Evolutionary conservation across 2,888 invertebrate genomes (phyloP).

Genomic region (Coenonympha glycerion): DNA sequence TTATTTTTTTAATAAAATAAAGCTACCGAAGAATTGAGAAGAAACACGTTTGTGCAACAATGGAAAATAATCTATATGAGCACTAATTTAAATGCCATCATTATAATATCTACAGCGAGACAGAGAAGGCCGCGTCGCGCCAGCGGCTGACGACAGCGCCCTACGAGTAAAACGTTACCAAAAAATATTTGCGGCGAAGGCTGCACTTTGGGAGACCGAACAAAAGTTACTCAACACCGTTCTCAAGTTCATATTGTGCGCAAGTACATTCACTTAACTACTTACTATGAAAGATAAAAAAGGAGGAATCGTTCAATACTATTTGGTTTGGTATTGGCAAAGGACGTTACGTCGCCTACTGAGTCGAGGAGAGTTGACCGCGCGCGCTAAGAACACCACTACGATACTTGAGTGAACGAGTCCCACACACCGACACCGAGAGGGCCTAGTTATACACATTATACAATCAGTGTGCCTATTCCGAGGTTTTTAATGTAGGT

Average conservation of each 20-base stretch:
- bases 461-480: conserved; percentile 29
- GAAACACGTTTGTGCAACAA: conserved; percentile 57
- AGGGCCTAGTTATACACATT: conserved; percentile 23
- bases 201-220: conserved; percentile 48
- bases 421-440: conserved; percentile 28
- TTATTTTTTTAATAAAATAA: conserved; percentile 35
- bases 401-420: conserved; percentile 28
- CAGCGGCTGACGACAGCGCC: conserved; percentile 30
- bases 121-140: conserved; percentile 32
- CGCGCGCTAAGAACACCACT: conserved; percentile 45
- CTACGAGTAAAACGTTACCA: conserved; percentile 59
- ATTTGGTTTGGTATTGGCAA: conserved; percentile 69
- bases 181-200: conserved; percentile 64
- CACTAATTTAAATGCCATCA: conserved; percentile 63
- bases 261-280: conserved; percentile 63
- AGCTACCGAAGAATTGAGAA: conserved; percentile 52
- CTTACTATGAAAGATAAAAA: conserved; percentile 62
- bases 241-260: conserved; percentile 58
- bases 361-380: conserved; percentile 44
- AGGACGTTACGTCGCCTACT: conserved; percentile 50
- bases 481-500: no score
- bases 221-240: conserved; percentile 35
- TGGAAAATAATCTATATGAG: conserved; percentile 60
- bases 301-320: conserved; percentile 64
- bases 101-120: conserved; percentile 49